Evolutionary conservation across 1,140 invertebrate species (phyloP), one percentile per base, ranked within the genome.

Genomic region (Thaumetopoea pityocampa): DNA sequence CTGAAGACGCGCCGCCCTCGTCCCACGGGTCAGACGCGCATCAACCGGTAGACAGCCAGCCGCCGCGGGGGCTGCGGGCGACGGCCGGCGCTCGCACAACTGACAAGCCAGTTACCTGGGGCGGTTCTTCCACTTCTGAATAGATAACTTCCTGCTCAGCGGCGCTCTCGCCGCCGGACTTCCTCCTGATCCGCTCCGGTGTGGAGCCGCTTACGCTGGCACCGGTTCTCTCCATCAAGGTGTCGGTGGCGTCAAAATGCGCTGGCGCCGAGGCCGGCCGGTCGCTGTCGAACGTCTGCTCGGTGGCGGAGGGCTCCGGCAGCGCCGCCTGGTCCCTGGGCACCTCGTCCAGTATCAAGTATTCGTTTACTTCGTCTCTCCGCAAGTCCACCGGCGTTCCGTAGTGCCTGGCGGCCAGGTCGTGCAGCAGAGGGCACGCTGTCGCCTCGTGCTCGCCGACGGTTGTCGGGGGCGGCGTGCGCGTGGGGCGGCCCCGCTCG

Each of bases 91-190:
- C 2, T 5, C 9, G 9, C 22, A 6, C 15, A 34, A 34, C n/a
- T 18, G 16, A 36, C 22, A 36, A 14, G 12, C 12, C 8, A 7
- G 34, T 40, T 76, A 77, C 72, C 72, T 77, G 70, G 51, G 89
- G 86, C 60, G 89, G 87, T 17, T 78, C 72, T 29, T 80, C 76
- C 10, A 83, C 77, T 60, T 92, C 92, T 12, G 91, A 92, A 77
- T 93, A 93, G 30, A 91, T 90, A 23, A 91, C 77, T 32, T 88
- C 85, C 44, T 92, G 90, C 37, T 90, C 88, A 30, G 86, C 87
- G 50, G 90, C 90, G 67, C 90, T 91, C 89, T 52, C 87, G 69
- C 16, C 88, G 23, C 16, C 88, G 23, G 90, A 78, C 89, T 90
- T 72, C 88, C 91, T 60, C 89, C 87, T 49, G 9, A 35, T 3